phyloP scores from a whole-genome alignment of 2,888 invertebrate genomes.

The Leptinotarsa tumamoca region DNA sequence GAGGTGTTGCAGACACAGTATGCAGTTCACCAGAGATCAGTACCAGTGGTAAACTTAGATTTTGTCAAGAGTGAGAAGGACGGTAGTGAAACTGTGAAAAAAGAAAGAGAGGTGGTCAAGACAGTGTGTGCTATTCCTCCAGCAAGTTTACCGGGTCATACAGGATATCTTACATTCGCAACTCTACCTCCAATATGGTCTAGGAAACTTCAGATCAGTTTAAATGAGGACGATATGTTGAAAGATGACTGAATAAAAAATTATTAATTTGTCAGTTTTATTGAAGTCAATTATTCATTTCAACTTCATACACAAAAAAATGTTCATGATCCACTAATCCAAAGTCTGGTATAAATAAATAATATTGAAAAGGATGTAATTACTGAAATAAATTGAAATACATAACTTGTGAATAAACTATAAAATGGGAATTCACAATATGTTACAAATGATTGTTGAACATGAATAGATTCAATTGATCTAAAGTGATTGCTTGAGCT shows the following conservation, averaged over 20 bases:
- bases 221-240: constrained; percentile 40
- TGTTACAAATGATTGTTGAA: too few species aligned
- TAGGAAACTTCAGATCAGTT: constrained; percentile 58
- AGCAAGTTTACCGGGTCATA: constrained; percentile 87
- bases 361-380: too few species aligned
- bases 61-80: constrained; percentile 70
- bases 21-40: constrained; percentile 75
- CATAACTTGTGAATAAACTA: too few species aligned
- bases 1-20: constrained; percentile 88
- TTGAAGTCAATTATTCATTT: not conserved
- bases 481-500: too few species aligned
- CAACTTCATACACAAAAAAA: too few species aligned
- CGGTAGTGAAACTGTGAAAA: constrained; percentile 54
- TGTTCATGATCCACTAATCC: too few species aligned
- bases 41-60: constrained; percentile 77
- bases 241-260: constrained; percentile 22
- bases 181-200: constrained; percentile 80
- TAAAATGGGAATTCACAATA: too few species aligned
- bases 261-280: not conserved
- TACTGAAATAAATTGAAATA: too few species aligned
- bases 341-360: too few species aligned
- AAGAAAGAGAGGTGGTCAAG: constrained; percentile 59
- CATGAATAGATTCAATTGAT: too few species aligned
- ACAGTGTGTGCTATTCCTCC: constrained; percentile 77
- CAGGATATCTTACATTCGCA: constrained; percentile 95